Base-by-base conservation (phyloP, 2,888 invertebrate genomes). In the Noctuana brunneofusca region DNA sequence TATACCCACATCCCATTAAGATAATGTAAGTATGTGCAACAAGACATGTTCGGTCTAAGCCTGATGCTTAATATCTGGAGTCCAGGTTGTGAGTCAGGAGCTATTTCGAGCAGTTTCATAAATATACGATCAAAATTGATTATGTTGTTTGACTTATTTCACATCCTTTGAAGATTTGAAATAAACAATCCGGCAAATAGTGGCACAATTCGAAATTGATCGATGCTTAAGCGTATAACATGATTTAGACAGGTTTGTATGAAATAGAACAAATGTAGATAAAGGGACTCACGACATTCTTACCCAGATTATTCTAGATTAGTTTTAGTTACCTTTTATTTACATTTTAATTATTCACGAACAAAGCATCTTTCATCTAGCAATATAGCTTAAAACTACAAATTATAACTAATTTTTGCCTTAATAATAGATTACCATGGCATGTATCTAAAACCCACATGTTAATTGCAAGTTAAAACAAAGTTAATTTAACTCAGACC, bases 41-140 rank as follows among this genome's bases (percentile, higher is more conserved):
- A 14, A 1, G 20, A 20, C 24, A 24, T 24, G 11, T n/a, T 0
- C 11, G 11, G 9, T 22, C 3, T 32, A 53, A 59, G 22, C 16
- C 32, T 53, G 41, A 14, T 27, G 49, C 49, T 49, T 55, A 55
- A 55, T 16, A 62, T 62, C 62, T 27, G 18, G n/a, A 18, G 16
- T 6, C 11, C 49, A 27, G 22, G 22, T 18, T 20, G 43, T 62
- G 62, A 62, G 11, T 62, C 62, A 62, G 41, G 2, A 9, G 48
- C 62, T 62, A 55, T 55, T 62, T 41, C 12, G 20, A 56, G 62
- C 49, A n/a, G 18, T 56, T 56, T 50, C 62, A 62, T 62, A 62
- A 56, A 62, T 56, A 55, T 41, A 56, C 62, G 62, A 62, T 62
- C 62, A 56, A 48, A 60, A 62, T 50, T 62, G 55, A 56, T 62